phyloP scores from a whole-genome alignment of 2,888 invertebrate species.

The Argyra leucocephala region DNA sequence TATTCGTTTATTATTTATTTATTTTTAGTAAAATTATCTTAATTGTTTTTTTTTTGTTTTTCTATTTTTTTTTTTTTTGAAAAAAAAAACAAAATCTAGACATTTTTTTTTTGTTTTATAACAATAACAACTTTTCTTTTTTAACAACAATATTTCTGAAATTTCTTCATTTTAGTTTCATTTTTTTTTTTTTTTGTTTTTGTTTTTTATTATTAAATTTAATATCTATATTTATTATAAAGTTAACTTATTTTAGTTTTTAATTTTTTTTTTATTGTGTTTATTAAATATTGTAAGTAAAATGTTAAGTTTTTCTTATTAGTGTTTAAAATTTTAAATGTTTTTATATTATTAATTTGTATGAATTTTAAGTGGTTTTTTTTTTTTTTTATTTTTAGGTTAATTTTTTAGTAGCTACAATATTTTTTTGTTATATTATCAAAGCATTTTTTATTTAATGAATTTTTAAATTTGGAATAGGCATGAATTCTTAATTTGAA shows the following conservation, averaged over 20 bases:
- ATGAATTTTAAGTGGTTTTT: background rate
- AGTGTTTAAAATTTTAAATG: background rate
- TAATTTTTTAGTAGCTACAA: background rate
- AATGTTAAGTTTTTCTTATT: no score
- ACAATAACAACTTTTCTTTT: conserved; percentile 6
- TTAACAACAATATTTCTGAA: background rate
- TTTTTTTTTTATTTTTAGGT: background rate
- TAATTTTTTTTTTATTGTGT: no score
- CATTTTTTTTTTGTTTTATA: background rate
- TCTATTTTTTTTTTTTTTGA: background rate
- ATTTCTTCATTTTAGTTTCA: background rate
- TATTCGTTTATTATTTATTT: background rate
- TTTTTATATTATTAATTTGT: background rate
- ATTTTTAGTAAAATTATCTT: no score
- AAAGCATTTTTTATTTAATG: background rate
- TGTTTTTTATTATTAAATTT: no score
- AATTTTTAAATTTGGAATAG: background rate
- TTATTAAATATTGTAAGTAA: no score
- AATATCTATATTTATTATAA: no score
- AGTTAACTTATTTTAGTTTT: no score
- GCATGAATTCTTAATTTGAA: background rate
- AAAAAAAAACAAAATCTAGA: background rate
- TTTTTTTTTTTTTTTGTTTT: no score
- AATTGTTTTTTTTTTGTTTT: no score
- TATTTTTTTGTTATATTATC: background rate